phyloP scores from a whole-genome alignment of 1,140 invertebrate species.

The Drosophila pruinosa region DNA sequence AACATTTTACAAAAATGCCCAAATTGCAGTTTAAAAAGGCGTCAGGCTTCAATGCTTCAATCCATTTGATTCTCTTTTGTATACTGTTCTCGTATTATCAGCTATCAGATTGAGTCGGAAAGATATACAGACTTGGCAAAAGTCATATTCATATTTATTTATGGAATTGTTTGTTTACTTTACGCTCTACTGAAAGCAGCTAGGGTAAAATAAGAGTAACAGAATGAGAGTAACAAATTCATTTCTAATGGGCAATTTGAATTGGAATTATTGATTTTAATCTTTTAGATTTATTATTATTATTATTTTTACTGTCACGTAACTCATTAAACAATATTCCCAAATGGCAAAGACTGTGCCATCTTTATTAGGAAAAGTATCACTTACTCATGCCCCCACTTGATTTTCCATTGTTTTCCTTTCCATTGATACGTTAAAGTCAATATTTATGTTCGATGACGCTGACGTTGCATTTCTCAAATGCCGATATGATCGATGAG shows the following conservation, averaged over 20 bases:
- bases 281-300: too few species aligned
- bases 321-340: too few species aligned
- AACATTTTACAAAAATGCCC: background rate
- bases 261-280: too few species aligned
- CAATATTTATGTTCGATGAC: constrained; percentile 41
- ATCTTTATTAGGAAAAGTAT: too few species aligned
- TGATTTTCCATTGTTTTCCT: constrained; percentile 12
- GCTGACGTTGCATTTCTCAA: constrained; percentile 20
- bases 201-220: too few species aligned
- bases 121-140: background rate
- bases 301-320: too few species aligned
- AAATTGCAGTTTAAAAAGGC: constrained; percentile 13
- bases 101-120: background rate
- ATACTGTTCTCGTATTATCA: background rate
- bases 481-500: constrained; percentile 32
- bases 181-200: background rate
- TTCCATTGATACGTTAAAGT: background rate
- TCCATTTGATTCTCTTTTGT: background rate
- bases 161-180: constrained; percentile 6
- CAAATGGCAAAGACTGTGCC: too few species aligned
- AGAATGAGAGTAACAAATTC: background rate
- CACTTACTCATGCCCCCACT: background rate
- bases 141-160: background rate
- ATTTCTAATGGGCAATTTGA: too few species aligned
- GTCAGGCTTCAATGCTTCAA: constrained; percentile 16